Conservation (phyloP, 1,140 invertebrate species). For the Archegozetes longisetosus region DNA sequence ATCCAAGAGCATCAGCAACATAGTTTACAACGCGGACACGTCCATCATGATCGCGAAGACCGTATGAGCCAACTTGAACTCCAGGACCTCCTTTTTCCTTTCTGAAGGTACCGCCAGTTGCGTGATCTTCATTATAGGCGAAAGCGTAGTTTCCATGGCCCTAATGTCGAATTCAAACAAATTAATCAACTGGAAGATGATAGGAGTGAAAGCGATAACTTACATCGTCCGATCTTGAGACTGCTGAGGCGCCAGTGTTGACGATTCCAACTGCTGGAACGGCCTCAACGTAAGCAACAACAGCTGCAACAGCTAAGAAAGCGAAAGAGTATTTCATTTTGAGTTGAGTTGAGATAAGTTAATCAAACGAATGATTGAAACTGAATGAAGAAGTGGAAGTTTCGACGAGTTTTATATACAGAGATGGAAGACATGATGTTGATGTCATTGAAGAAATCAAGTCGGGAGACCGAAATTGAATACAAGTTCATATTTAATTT, state of each 20-base stretch:
- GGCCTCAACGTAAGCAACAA: constrained; percentile 25
- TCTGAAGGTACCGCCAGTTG: constrained; percentile 24
- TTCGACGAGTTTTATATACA: not conserved
- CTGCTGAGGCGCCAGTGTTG: constrained; percentile 19
- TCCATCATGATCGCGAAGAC: constrained; percentile 21
- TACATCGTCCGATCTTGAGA: constrained; percentile 23
- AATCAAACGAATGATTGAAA: not conserved
- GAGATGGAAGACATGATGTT: not conserved
- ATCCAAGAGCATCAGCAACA: constrained; percentile 25
- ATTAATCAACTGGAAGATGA: constrained; percentile 5
- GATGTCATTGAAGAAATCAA: not conserved
- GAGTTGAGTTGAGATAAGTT: not conserved
- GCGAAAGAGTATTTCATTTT: not conserved
- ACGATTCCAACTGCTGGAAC: constrained; percentile 20
- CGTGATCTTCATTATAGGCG: constrained; percentile 25
- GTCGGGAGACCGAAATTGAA: not conserved
- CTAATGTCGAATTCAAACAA: constrained; percentile 2
- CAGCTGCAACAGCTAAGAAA: constrained; percentile 8
- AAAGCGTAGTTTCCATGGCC: constrained; percentile 24
- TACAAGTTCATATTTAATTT: not conserved
- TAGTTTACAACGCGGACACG: constrained; percentile 24
- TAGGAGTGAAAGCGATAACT: constrained; percentile 6
- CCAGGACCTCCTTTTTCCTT: constrained; percentile 19
- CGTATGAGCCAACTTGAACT: constrained; percentile 22
- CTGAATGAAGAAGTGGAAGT: constrained; percentile 4